Evolutionary conservation across 1,140 invertebrate genomes (phyloP).

Genomic region (Penaeus indicus): DNA sequence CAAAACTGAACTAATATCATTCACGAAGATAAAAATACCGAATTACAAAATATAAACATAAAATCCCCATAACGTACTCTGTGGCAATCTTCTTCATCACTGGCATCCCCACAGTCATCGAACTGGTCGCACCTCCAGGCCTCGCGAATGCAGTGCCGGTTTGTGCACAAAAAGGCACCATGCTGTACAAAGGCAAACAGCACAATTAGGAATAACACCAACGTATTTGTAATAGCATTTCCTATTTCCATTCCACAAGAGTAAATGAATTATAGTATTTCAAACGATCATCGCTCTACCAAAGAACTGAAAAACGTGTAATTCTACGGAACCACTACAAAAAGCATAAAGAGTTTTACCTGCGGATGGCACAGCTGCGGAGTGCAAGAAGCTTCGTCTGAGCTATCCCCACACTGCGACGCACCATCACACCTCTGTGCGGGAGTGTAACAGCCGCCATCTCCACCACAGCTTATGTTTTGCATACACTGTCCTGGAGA

Average conservation of each 20-base stretch:
- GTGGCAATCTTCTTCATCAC: constrained; percentile 51
- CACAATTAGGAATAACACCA: background rate
- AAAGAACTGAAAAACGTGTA: no score
- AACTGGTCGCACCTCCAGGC: constrained; percentile 46
- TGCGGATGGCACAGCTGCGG: constrained; percentile 31
- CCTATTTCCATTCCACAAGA: no score
- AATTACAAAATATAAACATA: no score
- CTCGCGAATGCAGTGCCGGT: constrained; percentile 42
- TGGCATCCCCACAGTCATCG: constrained; percentile 47
- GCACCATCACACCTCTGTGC: constrained; percentile 46
- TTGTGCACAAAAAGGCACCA: constrained; percentile 47
- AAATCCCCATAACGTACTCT: constrained; percentile 29
- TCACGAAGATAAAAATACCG: no score
- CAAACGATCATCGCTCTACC: no score
- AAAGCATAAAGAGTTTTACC: background rate
- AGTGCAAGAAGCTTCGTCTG: constrained; percentile 38
- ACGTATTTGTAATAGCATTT: background rate
- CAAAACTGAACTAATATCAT: no score
- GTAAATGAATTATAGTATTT: no score
- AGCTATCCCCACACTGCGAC: constrained; percentile 50
- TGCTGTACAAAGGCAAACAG: background rate
- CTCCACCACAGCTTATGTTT: background rate
- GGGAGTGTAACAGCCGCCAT: constrained; percentile 14
- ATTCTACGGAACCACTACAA: background rate
- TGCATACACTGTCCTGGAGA: background rate